Evolutionary conservation across 2,113 vertebrate species (phyloP).

Genomic region (Hippocampus abdominalis): DNA sequence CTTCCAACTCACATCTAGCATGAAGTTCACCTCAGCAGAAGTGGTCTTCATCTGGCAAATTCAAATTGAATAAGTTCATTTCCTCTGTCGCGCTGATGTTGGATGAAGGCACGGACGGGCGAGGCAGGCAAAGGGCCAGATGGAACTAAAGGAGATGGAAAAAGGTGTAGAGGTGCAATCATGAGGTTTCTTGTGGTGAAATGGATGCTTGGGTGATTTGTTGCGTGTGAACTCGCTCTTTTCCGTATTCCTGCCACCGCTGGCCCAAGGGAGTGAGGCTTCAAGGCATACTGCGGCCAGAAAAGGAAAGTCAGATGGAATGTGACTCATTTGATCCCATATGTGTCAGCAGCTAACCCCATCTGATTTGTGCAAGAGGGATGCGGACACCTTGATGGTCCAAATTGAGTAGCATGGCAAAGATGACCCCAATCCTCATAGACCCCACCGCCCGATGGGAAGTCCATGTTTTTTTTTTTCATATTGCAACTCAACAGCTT

Average conservation of each 20-base stretch:
- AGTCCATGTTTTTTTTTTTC: neutral
- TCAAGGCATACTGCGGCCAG: slow-evolving; percentile 53
- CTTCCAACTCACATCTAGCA: slow-evolving; percentile 21
- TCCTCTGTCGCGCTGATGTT: slow-evolving; percentile 28
- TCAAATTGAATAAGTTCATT: slow-evolving; percentile 35
- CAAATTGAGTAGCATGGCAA: slow-evolving; percentile 50
- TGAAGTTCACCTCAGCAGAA: slow-evolving; percentile 35
- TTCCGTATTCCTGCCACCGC: slow-evolving; percentile 50
- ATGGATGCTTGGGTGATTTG: slow-evolving; percentile 40
- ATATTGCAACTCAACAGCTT: neutral
- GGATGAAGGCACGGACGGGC: slow-evolving; percentile 25
- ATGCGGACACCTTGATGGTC: slow-evolving; percentile 29
- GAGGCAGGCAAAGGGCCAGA: slow-evolving; percentile 22
- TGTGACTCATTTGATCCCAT: slow-evolving; percentile 56
- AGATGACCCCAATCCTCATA: slow-evolving; percentile 15
- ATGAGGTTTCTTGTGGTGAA: slow-evolving; percentile 45
- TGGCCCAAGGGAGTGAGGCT: slow-evolving; percentile 35
- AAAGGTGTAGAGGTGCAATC: slow-evolving; percentile 50
- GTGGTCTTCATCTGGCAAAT: slow-evolving; percentile 44
- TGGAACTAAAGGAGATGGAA: slow-evolving; percentile 57
- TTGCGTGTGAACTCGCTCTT: slow-evolving; percentile 37
- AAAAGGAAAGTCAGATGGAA: slow-evolving; percentile 58
- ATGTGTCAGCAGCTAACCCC: neutral
- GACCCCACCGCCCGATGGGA: neutral
- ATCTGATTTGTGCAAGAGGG: slow-evolving; percentile 13